phyloP scores from a whole-genome alignment of 2,113 vertebrate genomes.

The Erythrocercus mccallii region DNA sequence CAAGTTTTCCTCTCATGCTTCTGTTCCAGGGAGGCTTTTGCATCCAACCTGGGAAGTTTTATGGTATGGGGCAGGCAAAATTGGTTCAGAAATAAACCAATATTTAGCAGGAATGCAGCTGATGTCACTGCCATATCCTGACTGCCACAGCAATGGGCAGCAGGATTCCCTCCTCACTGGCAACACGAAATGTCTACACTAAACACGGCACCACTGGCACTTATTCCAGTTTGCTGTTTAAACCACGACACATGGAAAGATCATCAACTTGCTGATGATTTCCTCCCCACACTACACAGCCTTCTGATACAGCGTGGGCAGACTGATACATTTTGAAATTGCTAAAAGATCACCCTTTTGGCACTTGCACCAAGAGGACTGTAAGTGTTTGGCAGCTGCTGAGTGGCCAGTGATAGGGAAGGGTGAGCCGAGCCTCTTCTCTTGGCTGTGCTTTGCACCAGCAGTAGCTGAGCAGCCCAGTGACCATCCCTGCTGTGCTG shows the following conservation, averaged over 20 bases:
- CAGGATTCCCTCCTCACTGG: not conserved
- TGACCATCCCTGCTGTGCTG: not conserved
- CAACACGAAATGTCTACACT: fast-evolving
- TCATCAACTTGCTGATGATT: not conserved
- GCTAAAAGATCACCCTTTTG: not conserved
- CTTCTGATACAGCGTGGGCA: not conserved
- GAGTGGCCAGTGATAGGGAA: fast-evolving
- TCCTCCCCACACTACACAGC: not conserved
- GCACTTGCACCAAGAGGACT: not conserved
- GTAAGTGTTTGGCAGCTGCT: not conserved
- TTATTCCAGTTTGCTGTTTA: not conserved
- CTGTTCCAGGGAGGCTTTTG: not conserved
- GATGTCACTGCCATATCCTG: not conserved
- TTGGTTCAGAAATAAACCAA: not conserved
- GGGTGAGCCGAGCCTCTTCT: not conserved
- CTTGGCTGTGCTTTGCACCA: not conserved
- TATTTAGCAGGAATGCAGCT: not conserved
- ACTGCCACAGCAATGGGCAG: not conserved
- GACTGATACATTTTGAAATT: not conserved
- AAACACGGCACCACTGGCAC: not conserved
- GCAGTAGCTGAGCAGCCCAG: not conserved
- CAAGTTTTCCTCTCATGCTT: fast-evolving
- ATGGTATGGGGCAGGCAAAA: not conserved
- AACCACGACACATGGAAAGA: not conserved
- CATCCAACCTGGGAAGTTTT: not conserved